Percentiles rank a stretch among this genome's conserved stretches.
These are phyloP conservation scores for Typhlichthys eigenmanni DNA, from an alignment of 2,797 vertebrate genomes.

Conservation along the genomic window DNA sequence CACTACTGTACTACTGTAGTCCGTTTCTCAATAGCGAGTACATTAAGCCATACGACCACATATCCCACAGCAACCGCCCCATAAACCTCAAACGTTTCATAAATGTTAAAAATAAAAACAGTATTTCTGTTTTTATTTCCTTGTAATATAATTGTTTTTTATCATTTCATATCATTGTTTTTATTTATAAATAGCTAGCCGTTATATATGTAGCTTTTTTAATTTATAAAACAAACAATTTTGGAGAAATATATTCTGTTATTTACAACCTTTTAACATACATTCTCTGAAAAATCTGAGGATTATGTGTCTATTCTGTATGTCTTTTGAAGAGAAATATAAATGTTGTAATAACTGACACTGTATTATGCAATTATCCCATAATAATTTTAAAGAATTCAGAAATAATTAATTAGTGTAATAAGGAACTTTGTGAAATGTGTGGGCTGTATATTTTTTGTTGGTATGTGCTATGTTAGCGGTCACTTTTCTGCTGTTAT, in stretches of 20 bases:
- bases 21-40: no score
- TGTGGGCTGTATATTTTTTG: slow-evolving; percentile 42
- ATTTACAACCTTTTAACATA: slow-evolving; percentile 86
- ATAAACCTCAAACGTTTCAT: no score
- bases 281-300: slow-evolving; percentile 76
- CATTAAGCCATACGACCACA: no score
- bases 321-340: slow-evolving; percentile 83
- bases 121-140: no score
- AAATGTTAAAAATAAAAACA: no score
- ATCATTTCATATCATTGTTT: no score
- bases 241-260: slow-evolving; percentile 78
- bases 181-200: no score
- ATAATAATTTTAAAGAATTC: slow-evolving; percentile 66
- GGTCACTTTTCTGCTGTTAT: slow-evolving; percentile 74
- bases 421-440: slow-evolving; percentile 47
- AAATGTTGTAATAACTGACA: slow-evolving; percentile 77
- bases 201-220: no score
- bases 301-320: slow-evolving; percentile 81
- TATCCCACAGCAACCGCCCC: no score
- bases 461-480: slow-evolving; percentile 59
- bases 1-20: no score
- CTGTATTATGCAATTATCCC: slow-evolving; percentile 66
- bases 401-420: slow-evolving; percentile 67
- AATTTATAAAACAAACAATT: slow-evolving; percentile 22
- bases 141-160: no score